Percentiles rank a stretch among this genome's conserved stretches.
Evolutionary conservation across 2,797 vertebrate species (phyloP).

Genomic region (Chaenodraco wilsoni): DNA sequence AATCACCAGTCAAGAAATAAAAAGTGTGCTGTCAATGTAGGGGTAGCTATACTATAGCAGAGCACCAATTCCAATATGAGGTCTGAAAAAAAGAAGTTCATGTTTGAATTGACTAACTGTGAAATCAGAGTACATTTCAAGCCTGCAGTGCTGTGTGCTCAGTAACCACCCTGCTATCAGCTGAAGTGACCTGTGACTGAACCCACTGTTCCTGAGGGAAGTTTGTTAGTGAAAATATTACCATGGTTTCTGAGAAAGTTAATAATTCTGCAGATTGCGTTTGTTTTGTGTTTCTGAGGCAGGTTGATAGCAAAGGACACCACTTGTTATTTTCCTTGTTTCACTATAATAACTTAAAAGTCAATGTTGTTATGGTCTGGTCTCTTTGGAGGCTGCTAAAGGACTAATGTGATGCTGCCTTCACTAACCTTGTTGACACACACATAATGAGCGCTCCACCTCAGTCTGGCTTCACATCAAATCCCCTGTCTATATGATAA

Average conservation of each 20-base stretch:
- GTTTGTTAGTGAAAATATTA: conserved; percentile 3
- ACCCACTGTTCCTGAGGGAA: background rate
- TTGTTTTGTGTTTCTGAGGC: too few species aligned
- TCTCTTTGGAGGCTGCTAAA: conserved; percentile 6
- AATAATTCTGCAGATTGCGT: conserved; percentile 4
- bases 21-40: background rate
- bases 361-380: background rate
- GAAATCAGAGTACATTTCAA: background rate
- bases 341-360: background rate
- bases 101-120: background rate
- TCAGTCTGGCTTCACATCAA: conserved; percentile 21
- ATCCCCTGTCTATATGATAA: conserved; percentile 16
- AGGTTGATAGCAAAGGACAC: background rate
- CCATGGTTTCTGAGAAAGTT: background rate
- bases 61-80: background rate
- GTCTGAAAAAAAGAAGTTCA: background rate
- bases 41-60: too few species aligned
- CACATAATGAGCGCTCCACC: conserved; percentile 14
- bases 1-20: background rate
- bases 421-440: conserved; percentile 7
- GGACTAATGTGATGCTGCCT: conserved; percentile 2
- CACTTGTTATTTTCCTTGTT: background rate
- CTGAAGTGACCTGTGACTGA: conserved; percentile 3
- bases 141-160: conserved; percentile 1
- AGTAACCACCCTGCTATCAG: background rate